These are phyloP conservation scores for Busseola fusca DNA, from an alignment of 2,888 invertebrate species.

Conservation along the genomic window DNA sequence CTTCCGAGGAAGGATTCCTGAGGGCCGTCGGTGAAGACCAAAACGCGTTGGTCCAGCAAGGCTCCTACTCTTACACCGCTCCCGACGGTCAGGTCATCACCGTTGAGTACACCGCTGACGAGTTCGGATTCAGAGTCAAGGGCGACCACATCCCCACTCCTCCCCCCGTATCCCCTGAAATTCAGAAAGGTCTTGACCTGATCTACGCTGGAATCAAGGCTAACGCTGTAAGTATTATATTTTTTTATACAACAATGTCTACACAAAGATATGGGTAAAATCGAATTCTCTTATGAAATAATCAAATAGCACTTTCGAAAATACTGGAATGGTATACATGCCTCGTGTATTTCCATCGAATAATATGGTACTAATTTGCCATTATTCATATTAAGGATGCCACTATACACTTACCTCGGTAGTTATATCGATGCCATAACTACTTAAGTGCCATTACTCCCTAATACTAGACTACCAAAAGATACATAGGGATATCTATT, in stretches of 20 bases:
- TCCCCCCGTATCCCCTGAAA: constrained; percentile 94
- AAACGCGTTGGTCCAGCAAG: constrained; percentile 93
- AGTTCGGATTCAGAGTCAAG: constrained; percentile 93
- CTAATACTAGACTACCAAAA: too few species aligned
- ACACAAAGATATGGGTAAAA: neutral
- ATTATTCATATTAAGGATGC: neutral
- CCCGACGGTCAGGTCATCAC: constrained; percentile 93
- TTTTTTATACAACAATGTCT: neutral
- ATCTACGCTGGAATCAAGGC: constrained; percentile 95
- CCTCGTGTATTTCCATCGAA: neutral
- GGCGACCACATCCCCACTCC: constrained; percentile 96
- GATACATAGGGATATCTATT: too few species aligned
- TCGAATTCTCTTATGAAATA: neutral
- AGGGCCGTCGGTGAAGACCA: constrained; percentile 91
- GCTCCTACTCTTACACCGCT: constrained; percentile 94
- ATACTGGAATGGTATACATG: neutral
- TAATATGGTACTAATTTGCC: neutral
- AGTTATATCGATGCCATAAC: neutral
- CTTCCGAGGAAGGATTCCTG: constrained; percentile 93
- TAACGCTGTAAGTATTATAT: constrained; percentile 75
- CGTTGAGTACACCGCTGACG: constrained; percentile 94
- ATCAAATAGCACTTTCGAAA: neutral
- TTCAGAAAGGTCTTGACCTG: constrained; percentile 95
- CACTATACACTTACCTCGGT: neutral
- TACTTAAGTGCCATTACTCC: too few species aligned